phyloP scores from a whole-genome alignment of 2,113 vertebrate species.

The Entomyzon cyanotis region DNA sequence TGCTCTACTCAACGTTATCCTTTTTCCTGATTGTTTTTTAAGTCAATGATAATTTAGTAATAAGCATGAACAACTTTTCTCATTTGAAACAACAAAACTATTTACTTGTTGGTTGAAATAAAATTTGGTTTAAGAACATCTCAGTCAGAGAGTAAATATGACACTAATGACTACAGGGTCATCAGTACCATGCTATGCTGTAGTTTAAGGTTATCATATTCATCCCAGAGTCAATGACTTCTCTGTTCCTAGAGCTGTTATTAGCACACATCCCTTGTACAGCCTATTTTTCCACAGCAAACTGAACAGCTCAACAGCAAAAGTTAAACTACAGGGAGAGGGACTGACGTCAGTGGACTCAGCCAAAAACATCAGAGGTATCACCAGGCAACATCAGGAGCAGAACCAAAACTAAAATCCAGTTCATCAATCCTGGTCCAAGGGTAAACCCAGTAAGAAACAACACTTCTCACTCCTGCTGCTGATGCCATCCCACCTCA shows the following conservation, averaged over 20 bases:
- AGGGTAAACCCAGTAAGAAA: neutral
- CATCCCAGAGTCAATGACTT: neutral
- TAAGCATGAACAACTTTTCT: neutral
- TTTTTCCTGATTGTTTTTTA: neutral
- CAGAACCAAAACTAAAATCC: neutral
- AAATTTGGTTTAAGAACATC: neutral
- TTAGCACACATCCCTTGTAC: neutral
- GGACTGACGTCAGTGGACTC: neutral
- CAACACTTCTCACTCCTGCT: neutral
- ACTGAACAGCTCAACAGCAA: neutral
- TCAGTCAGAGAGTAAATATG: neutral
- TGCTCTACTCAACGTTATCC: neutral
- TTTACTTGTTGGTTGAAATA: neutral
- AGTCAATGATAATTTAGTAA: neutral
- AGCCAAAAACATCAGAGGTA: neutral
- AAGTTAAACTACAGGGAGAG: neutral
- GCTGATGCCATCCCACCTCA: neutral
- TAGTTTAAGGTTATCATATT: neutral
- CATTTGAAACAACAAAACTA: neutral
- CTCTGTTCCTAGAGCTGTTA: neutral
- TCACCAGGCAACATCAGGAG: neutral
- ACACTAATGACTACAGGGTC: neutral
- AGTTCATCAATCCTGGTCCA: neutral
- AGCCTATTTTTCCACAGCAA: neutral
- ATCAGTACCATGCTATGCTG: neutral